Conservation (phyloP, 2,888 invertebrate species). For the Brachynemurus nebulosus region DNA sequence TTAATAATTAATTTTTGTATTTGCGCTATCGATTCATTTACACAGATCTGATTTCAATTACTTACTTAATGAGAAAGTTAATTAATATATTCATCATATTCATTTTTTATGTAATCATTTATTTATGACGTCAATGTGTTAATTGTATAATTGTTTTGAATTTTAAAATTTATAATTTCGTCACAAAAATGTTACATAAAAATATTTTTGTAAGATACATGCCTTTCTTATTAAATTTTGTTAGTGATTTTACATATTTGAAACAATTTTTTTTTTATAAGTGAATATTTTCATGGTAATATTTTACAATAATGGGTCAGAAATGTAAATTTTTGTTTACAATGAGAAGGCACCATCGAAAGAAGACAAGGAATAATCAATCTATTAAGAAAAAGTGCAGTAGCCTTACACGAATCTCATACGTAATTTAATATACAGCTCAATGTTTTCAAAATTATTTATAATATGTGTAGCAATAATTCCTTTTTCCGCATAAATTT, state of each 20-base stretch:
- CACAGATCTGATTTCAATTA: constrained; percentile 8
- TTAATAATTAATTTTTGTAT: not conserved
- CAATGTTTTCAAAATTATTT: no score
- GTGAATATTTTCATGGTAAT: not conserved
- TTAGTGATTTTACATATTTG: not conserved
- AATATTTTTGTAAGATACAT: not conserved
- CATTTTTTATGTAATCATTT: no score
- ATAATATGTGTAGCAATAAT: no score
- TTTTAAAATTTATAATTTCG: no score
- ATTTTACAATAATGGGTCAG: constrained; percentile 24
- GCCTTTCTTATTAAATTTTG: not conserved
- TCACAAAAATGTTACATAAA: no score
- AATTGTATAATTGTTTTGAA: no score
- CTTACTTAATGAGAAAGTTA: constrained; percentile 3
- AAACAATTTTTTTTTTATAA: constrained; percentile 1
- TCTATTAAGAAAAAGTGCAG: constrained; percentile 9
- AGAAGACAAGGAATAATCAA: constrained; percentile 32
- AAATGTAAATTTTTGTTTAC: constrained; percentile 20
- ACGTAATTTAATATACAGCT: not conserved
- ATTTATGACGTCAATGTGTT: no score
- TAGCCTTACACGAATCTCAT: constrained; percentile 2
- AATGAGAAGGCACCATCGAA: constrained; percentile 37
- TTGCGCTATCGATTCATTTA: constrained; percentile 9
- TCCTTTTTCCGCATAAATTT: no score
- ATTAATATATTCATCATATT: no score